Evolutionary conservation across 2,113 vertebrate genomes (phyloP), one percentile per base, ranked within the genome.

Genomic region (Crotalus helleri): DNA sequence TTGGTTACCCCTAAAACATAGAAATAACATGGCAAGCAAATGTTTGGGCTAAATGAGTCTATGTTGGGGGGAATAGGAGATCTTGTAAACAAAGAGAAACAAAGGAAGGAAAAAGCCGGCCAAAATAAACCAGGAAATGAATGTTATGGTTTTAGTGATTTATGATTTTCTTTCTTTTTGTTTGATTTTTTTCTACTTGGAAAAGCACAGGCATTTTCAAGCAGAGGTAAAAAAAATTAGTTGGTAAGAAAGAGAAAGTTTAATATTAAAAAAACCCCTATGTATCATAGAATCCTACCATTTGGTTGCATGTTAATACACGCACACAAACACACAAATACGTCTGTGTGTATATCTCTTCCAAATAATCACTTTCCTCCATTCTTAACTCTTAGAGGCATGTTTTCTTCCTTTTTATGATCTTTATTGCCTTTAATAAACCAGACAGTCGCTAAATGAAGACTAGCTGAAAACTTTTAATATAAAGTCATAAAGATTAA

Each of bases 91-190:
- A 64, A 46, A 46, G 64, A 59, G 54, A 88, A 29, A 46, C 9
- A 44, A 10, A 21, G 26, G 17, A n/a, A 88, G 46, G 15, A 49
- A 89, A 64, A 64, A 64, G 11, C 9, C 26, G 29, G 26, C 51
- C 12, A 88, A 51, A 61, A 74, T 92, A 55, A 88, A 89, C 19
- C 13, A 92, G 87, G 51, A 89, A 92, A 89, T 46, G 57, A 55
- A 33, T 74, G 91, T 92, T 92, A 51, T 44, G 59, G 74, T 89
- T 81, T 33, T 33, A 74, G 69, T 92, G 88, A 89, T 92, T 92
- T 89, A 89, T 64, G 74, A 10, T 19, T 92, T 92, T 74, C 51
- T 55, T 92, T 81, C 59, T 44, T 92, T 49, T 3, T 55, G 58
- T 87, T 74, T 81, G 44, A 89, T 81, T 21, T 64, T 64, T 57